phyloP scores from a whole-genome alignment of 2,888 invertebrate species.

The Pyrrhia umbra region DNA sequence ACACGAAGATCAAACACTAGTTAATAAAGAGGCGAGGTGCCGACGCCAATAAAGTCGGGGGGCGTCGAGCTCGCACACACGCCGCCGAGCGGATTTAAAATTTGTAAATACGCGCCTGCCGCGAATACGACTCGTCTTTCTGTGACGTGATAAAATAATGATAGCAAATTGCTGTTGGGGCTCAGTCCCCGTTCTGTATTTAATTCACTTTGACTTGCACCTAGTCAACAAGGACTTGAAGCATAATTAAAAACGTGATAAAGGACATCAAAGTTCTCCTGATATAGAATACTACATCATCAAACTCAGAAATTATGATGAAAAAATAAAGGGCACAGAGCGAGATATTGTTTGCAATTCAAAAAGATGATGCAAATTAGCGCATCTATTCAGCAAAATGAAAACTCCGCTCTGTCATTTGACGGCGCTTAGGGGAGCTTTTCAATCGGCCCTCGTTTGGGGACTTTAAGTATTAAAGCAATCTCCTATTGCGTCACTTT shows the following conservation, averaged over 20 bases:
- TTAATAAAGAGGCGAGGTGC: constrained; percentile 77
- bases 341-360: constrained; percentile 57
- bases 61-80: constrained; percentile 78
- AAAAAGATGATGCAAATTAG: constrained; percentile 88
- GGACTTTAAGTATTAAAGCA: constrained; percentile 87
- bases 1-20: constrained; percentile 80
- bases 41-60: constrained; percentile 80
- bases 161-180: constrained; percentile 73
- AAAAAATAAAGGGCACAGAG: constrained; percentile 53
- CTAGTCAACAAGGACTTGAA: constrained; percentile 29
- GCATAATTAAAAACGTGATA: constrained; percentile 32
- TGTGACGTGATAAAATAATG: constrained; percentile 82
- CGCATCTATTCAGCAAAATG: constrained; percentile 87
- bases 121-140: constrained; percentile 78
- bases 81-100: constrained; percentile 78
- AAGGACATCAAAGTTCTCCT: constrained; percentile 16
- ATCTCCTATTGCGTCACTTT: constrained; percentile 87
- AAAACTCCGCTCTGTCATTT: constrained; percentile 84
- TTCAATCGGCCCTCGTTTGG: constrained; percentile 87
- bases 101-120: constrained; percentile 75
- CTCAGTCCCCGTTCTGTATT: constrained; percentile 41
- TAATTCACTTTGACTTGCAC: constrained; percentile 45
- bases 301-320: constrained; percentile 26
- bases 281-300: constrained; percentile 13
- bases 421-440: constrained; percentile 80